A percentile compares a stretch with the other conserved stretches of the same genome.
phyloP scores from a whole-genome alignment of 2,888 invertebrate genomes.

The Tetheella fluctuosa region DNA sequence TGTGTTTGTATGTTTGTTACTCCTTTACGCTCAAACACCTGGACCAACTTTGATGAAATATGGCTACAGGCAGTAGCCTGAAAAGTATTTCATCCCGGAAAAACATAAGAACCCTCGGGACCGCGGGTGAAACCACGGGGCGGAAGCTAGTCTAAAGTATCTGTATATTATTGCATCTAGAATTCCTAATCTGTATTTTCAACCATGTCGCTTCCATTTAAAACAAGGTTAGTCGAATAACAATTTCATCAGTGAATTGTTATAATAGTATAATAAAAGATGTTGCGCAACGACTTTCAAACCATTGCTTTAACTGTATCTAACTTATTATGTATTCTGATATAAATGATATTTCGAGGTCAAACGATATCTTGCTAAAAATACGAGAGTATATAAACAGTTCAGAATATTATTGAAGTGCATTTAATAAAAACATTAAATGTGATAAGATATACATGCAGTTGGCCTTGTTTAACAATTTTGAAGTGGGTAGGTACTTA shows the following conservation, averaged over 20 bases:
- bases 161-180: neutral
- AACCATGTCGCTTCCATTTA: neutral
- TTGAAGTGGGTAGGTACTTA: neutral
- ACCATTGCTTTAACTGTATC: neutral
- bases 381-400: constrained; percentile 8
- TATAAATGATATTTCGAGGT: constrained; percentile 12
- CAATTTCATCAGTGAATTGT: neutral
- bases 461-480: constrained; percentile 7
- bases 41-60: too few species aligned
- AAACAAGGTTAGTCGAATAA: constrained; percentile 1
- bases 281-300: neutral
- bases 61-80: too few species aligned
- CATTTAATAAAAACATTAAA: constrained; percentile 31
- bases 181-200: neutral
- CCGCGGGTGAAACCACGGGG: too few species aligned
- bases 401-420: constrained; percentile 24
- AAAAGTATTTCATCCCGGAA: too few species aligned
- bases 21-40: too few species aligned
- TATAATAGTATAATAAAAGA: neutral
- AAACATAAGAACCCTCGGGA: too few species aligned
- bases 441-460: constrained; percentile 24
- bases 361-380: constrained; percentile 9
- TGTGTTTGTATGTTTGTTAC: too few species aligned
- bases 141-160: too few species aligned
- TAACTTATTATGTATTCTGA: too few species aligned